A percentile compares a stretch with the other conserved stretches of the same genome.
phyloP scores from a whole-genome alignment of 2,888 invertebrate genomes.

The Dione vanillae region DNA sequence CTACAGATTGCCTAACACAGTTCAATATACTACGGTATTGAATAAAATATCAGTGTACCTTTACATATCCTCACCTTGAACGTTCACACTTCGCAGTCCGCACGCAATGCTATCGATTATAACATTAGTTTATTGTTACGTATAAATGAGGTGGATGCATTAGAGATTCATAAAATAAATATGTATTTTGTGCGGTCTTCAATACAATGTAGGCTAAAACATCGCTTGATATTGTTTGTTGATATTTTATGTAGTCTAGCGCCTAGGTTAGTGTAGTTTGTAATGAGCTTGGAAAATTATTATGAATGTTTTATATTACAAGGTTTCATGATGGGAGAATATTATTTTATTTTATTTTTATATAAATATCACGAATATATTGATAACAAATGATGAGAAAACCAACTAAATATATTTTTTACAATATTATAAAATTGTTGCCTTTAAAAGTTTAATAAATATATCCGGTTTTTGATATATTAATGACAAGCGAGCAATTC shows the following conservation, averaged over 20 bases:
- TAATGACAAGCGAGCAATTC: too few species aligned
- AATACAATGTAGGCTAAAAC: slow-evolving; percentile 1
- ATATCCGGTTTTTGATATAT: too few species aligned
- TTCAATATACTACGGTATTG: neutral
- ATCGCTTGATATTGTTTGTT: neutral
- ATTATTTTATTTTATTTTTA: too few species aligned
- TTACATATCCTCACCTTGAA: slow-evolving; percentile 38
- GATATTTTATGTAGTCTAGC: neutral
- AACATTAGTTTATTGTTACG: slow-evolving; percentile 20
- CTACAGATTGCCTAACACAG: neutral
- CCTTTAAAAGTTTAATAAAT: too few species aligned
- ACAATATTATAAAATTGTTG: too few species aligned
- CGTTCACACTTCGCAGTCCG: slow-evolving; percentile 18
- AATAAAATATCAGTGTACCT: neutral
- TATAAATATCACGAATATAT: neutral
- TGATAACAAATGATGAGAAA: too few species aligned
- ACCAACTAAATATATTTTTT: too few species aligned
- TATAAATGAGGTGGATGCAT: slow-evolving; percentile 24
- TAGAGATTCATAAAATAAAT: neutral
- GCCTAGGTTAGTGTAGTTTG: neutral
- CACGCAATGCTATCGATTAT: slow-evolving; percentile 40
- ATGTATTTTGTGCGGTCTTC: neutral
- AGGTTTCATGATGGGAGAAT: too few species aligned
- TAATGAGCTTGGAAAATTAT: neutral
- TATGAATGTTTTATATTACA: too few species aligned